Percentiles rank a stretch among this genome's conserved stretches.
Conservation (phyloP, 1,140 invertebrate species). For the Drosophila asahinai region DNA sequence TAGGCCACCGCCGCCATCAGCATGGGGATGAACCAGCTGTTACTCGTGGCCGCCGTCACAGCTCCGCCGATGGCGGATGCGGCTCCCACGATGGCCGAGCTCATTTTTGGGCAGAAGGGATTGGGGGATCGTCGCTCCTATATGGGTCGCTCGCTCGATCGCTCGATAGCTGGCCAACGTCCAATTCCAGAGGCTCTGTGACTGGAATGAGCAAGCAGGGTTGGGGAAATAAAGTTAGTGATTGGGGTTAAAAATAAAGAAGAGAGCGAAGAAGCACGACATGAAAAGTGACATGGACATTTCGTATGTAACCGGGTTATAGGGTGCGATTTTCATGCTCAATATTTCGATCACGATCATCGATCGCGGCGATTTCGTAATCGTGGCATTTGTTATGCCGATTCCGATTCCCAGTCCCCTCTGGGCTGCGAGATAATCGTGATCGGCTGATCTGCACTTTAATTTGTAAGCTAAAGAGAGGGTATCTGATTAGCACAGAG, state of each 20-base stretch:
- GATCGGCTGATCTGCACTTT: conserved; percentile 22
- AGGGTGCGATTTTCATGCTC: conserved; percentile 58
- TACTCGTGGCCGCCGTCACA: conserved; percentile 86
- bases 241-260: conserved; percentile 1
- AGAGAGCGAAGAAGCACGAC: not conserved
- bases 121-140: conserved; percentile 4
- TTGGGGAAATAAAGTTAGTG: not conserved
- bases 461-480: conserved; percentile 13
- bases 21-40: conserved; percentile 91
- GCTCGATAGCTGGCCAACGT: conserved; percentile 3
- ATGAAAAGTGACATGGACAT: conserved; percentile 45
- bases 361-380: conserved; percentile 60
- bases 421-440: conserved; percentile 14
- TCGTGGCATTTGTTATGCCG: conserved; percentile 57
- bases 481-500: not conserved
- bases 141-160: conserved; percentile 7
- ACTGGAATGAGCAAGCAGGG: conserved; percentile 56
- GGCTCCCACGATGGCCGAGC: conserved; percentile 86
- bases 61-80: conserved; percentile 87
- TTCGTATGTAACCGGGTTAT: conserved; percentile 59
- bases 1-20: conserved; percentile 92
- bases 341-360: conserved; percentile 65
- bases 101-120: conserved; percentile 45
- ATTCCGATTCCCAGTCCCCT: conserved; percentile 8
- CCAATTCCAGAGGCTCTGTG: conserved; percentile 35